Evolutionary conservation across 2,888 invertebrate genomes (phyloP).

Genomic region (Zonitis immaculata): DNA sequence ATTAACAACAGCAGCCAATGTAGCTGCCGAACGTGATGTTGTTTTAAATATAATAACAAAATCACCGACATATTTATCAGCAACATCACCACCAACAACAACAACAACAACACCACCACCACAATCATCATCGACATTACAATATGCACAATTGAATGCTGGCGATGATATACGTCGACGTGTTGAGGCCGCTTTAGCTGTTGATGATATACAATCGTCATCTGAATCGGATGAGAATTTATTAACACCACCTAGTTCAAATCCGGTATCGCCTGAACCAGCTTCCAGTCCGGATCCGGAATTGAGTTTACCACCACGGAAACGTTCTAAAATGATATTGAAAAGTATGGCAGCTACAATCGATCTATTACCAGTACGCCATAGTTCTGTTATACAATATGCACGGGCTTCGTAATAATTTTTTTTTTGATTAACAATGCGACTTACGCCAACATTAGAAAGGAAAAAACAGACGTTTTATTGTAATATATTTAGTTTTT

Average conservation of each 20-base stretch:
- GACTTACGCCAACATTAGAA: no score
- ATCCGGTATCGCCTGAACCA: constrained; percentile 52
- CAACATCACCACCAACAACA: constrained; percentile 35
- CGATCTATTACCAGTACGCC: constrained; percentile 44
- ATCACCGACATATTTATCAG: constrained; percentile 39
- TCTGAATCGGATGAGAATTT: constrained; percentile 50
- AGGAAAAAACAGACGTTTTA: constrained; percentile 7
- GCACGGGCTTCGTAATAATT: constrained; percentile 62
- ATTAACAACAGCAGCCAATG: constrained; percentile 47
- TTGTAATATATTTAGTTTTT: constrained; percentile 29
- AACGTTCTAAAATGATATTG: constrained; percentile 71
- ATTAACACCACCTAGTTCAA: constrained; percentile 58
- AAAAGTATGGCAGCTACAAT: constrained; percentile 57
- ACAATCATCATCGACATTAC: no score
- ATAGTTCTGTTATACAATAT: constrained; percentile 80
- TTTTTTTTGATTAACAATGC: no score
- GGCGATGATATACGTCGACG: constrained; percentile 57
- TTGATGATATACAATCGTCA: constrained; percentile 49
- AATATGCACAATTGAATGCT: constrained; percentile 43
- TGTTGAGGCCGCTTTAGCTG: constrained; percentile 60
- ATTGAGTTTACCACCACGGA: constrained; percentile 69
- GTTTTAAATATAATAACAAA: constrained; percentile 43
- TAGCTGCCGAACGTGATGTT: constrained; percentile 46
- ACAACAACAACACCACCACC: no score
- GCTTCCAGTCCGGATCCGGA: constrained; percentile 51